phyloP scores from a whole-genome alignment of 2,888 invertebrate genomes.

The Spodoptera exigua region DNA sequence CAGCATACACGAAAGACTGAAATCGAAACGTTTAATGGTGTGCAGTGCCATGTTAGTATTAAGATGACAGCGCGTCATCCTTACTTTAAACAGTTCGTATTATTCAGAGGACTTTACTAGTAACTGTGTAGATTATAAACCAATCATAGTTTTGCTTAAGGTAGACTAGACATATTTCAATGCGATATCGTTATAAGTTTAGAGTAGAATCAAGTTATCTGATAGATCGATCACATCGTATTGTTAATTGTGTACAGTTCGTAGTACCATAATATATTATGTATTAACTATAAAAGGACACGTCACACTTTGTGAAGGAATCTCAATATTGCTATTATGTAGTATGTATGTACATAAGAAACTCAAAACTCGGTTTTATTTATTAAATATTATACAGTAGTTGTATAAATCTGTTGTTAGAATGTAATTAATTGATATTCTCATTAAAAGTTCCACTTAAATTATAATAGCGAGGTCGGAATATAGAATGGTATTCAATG shows the following conservation, averaged over 20 bases:
- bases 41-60: constrained; percentile 88
- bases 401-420: constrained; percentile 68
- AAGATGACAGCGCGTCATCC: constrained; percentile 67
- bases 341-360: constrained; percentile 73
- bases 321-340: constrained; percentile 74
- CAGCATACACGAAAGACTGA: constrained; percentile 83
- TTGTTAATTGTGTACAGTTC: constrained; percentile 69
- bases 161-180: constrained; percentile 60
- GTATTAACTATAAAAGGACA: constrained; percentile 66
- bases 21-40: constrained; percentile 82
- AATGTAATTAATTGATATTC: constrained; percentile 67
- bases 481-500: constrained; percentile 77
- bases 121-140: constrained; percentile 64
- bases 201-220: constrained; percentile 56
- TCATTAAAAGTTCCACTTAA: constrained; percentile 76
- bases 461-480: constrained; percentile 65
- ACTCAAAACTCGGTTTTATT: constrained; percentile 74
- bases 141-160: constrained; percentile 67
- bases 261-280: constrained; percentile 60
- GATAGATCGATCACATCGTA: constrained; percentile 70
- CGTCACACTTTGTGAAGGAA: constrained; percentile 76
- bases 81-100: constrained; percentile 71
- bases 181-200: constrained; percentile 61
- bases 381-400: constrained; percentile 74
- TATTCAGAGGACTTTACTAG: constrained; percentile 71